Base-by-base conservation (phyloP, 2,888 invertebrate species). In the Euzetes globulus region DNA sequence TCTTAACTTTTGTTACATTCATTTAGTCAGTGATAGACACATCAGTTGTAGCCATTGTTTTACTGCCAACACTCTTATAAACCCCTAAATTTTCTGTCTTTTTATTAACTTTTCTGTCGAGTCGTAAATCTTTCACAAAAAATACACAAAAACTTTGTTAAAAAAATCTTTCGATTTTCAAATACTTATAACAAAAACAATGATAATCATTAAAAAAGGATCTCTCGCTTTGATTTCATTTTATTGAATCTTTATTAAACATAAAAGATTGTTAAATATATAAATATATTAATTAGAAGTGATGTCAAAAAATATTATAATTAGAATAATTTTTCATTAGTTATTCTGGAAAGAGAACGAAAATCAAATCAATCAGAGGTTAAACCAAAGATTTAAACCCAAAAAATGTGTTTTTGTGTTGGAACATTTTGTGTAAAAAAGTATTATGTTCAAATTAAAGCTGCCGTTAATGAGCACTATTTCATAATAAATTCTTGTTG, bases 401-500 rank as follows among this genome's bases (percentile, higher is more conserved):
- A n/a, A 33, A 33, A 13, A 13, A 25, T 63, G 33, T 63, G 58
- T 63, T 63, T 3, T 63, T 63, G 33, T 63, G 11, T n/a, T n/a
- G n/a, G n/a, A n/a, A n/a, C n/a, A n/a, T n/a, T n/a, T n/a, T n/a
- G n/a, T n/a, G n/a, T n/a, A n/a, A n/a, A n/a, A n/a, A n/a, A n/a
- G n/a, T n/a, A 27, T 63, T 29, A 29, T 63, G 33, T 25, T 58
- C 15, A 63, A 63, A 29, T 33, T 55, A 33, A 29, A 63, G 33
- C 33, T 17, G 6, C 63, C 17, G 33, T 63, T 63, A 63, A 29
- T 47, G 58, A 63, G 15, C 63, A 63, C 27, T 63, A 63, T 63
- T 63, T 63, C 29, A 29, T 33, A 63, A 63, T 29, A 63, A 63
- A 63, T 33, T 63, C 6, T 63, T 33, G 63, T 63, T n/a, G n/a